A percentile compares a stretch with the other conserved stretches of the same genome.
phyloP scores from a whole-genome alignment of 2,888 invertebrate species.

The Physocephala rufipes region DNA sequence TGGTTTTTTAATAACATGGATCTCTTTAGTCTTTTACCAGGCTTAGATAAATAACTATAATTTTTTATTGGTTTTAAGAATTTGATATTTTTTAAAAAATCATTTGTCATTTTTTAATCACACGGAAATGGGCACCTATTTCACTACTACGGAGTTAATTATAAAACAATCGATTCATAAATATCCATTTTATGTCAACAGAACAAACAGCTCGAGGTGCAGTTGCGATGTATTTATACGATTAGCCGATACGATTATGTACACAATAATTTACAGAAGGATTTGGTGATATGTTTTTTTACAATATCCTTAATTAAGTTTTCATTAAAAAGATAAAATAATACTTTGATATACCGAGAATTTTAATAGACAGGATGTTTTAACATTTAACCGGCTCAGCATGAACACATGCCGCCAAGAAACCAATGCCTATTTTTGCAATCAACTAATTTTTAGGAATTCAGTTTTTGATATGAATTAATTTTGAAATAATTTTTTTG shows the following conservation, averaged over 20 bases:
- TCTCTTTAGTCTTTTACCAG: no score
- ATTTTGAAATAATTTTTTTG: neutral
- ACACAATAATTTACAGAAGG: slow-evolving; percentile 61
- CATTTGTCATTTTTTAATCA: slow-evolving; percentile 36
- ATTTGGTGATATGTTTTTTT: slow-evolving; percentile 45
- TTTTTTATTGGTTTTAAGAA: neutral
- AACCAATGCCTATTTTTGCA: slow-evolving; percentile 72
- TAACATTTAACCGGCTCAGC: slow-evolving; percentile 25
- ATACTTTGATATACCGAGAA: neutral
- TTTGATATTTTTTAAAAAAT: slow-evolving; percentile 36
- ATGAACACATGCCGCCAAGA: slow-evolving; percentile 78
- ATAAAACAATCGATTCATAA: no score
- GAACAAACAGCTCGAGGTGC: no score
- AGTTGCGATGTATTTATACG: no score
- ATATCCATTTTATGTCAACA: no score
- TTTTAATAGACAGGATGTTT: neutral
- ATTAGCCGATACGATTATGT: neutral
- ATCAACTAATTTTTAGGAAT: slow-evolving; percentile 38
- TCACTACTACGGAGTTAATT: no score
- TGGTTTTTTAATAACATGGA: no score
- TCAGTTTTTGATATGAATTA: neutral
- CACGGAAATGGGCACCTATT: no score
- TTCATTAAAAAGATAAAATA: neutral
- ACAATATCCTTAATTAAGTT: slow-evolving; percentile 35
- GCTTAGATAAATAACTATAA: no score